Conservation (phyloP, 2,888 invertebrate genomes). For the Meteorus colon region DNA sequence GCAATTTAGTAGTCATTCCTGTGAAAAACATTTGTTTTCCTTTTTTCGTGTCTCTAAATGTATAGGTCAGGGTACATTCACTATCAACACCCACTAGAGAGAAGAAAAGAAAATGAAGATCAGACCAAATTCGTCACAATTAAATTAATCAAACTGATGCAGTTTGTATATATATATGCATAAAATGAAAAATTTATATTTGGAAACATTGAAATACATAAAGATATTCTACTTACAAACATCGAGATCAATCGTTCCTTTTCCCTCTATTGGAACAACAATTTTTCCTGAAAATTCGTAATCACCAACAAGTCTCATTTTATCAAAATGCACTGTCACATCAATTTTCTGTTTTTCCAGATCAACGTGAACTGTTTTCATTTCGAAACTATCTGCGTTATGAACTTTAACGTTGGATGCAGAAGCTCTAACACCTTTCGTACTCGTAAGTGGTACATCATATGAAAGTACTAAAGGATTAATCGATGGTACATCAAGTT, state of each 20-base stretch:
- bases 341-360: slow-evolving; percentile 53
- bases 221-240: slow-evolving; percentile 53
- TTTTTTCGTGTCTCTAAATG: slow-evolving; percentile 53
- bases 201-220: slow-evolving; percentile 16
- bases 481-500: slow-evolving; percentile 61
- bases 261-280: slow-evolving; percentile 61
- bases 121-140: background rate
- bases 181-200: background rate
- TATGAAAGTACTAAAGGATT: slow-evolving; percentile 61
- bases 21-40: slow-evolving; percentile 57
- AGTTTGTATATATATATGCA: too few species aligned
- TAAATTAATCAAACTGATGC: background rate
- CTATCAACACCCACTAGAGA: slow-evolving; percentile 44
- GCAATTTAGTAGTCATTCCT: slow-evolving; percentile 57
- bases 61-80: slow-evolving; percentile 46
- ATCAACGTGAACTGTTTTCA: slow-evolving; percentile 53
- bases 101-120: slow-evolving; percentile 3
- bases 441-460: slow-evolving; percentile 57
- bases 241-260: slow-evolving; percentile 58
- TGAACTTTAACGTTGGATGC: slow-evolving; percentile 58
- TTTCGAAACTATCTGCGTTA: slow-evolving; percentile 55
- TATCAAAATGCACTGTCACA: slow-evolving; percentile 47
- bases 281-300: slow-evolving; percentile 63
- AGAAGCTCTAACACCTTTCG: slow-evolving; percentile 56
- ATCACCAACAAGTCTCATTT: slow-evolving; percentile 54